Evolutionary conservation across 2,797 vertebrate genomes (phyloP).

Genomic region (Arrhamphus sclerolepis): DNA sequence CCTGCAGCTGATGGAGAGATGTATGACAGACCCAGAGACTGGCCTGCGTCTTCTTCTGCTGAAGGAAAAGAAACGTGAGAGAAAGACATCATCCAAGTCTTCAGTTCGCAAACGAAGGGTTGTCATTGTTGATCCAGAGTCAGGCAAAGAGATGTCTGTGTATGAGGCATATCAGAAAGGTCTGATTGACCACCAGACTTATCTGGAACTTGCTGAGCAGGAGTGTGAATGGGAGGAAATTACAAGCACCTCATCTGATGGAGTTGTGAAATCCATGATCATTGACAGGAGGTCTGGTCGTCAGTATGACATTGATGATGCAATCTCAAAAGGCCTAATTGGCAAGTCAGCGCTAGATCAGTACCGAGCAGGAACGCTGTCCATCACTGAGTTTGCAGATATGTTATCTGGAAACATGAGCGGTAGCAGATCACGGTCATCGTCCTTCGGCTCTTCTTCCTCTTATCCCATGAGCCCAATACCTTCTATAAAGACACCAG

Average conservation of each 20-base stretch:
- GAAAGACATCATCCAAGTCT: slow-evolving; percentile 97
- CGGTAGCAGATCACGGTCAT: slow-evolving; percentile 90
- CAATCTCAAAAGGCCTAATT: slow-evolving; percentile 89
- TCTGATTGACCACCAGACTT: slow-evolving; percentile 98
- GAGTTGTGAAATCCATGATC: slow-evolving; percentile 96
- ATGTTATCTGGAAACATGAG: slow-evolving; percentile 94
- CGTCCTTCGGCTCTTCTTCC: slow-evolving; percentile 93
- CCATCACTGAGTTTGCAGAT: slow-evolving; percentile 97
- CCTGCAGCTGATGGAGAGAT: slow-evolving; percentile 93
- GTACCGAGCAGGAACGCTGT: slow-evolving; percentile 92
- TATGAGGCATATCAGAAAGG: slow-evolving; percentile 97
- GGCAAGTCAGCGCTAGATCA: slow-evolving; percentile 94
- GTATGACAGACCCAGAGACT: slow-evolving; percentile 89
- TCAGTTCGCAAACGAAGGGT: slow-evolving; percentile 97
- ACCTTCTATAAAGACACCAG: slow-evolving; percentile 80
- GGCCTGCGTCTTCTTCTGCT: slow-evolving; percentile 89
- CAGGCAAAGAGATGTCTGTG: slow-evolving; percentile 97
- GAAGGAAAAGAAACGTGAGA: slow-evolving; percentile 95
- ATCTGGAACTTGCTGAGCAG: slow-evolving; percentile 93
- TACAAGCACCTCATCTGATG: slow-evolving; percentile 95
- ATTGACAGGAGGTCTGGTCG: slow-evolving; percentile 93
- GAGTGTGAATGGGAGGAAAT: slow-evolving; percentile 99
- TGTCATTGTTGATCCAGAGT: slow-evolving; percentile 96
- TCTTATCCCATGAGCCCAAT: slow-evolving; percentile 88
- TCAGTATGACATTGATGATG: slow-evolving; percentile 97